phyloP scores from a whole-genome alignment of 2,888 invertebrate species.

The Chalcosyrphus nemorum region DNA sequence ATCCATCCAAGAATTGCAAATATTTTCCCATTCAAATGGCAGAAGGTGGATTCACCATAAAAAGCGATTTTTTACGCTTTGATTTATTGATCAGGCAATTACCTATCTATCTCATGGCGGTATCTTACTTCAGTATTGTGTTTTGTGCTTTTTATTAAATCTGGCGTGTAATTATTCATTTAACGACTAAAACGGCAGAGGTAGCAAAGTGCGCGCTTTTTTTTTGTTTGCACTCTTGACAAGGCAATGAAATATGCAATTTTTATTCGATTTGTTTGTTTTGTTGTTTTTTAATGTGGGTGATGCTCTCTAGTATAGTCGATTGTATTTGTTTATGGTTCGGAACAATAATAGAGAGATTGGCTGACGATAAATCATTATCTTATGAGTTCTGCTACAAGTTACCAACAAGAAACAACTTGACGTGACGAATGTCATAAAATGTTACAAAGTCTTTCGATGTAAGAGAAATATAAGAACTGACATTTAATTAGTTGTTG shows the following conservation, averaged over 20 bases:
- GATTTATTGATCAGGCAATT: conserved; percentile 42
- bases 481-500: neutral
- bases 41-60: neutral
- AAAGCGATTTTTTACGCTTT: conserved; percentile 30
- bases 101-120: neutral
- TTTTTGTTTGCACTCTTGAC: conserved; percentile 30
- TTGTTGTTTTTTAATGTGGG: conserved; percentile 31
- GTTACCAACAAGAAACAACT: neutral
- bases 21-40: neutral
- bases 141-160: neutral
- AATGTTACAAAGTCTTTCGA: neutral
- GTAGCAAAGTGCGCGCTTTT: neutral
- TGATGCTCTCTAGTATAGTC: conserved; percentile 7
- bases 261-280: conserved; percentile 2
- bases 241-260: conserved; percentile 39
- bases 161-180: conserved; percentile 45
- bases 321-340: conserved; percentile 53
- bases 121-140: conserved; percentile 3
- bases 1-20: conserved; percentile 2
- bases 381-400: neutral
- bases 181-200: conserved; percentile 19
- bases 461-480: neutral
- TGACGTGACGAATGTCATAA: conserved; percentile 9
- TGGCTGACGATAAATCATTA: conserved; percentile 40
- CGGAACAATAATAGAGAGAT: conserved; percentile 31